These are phyloP conservation scores for Threskiornis aethiopicus DNA, from an alignment of 2,797 vertebrate genomes.

Conservation along the genomic window DNA sequence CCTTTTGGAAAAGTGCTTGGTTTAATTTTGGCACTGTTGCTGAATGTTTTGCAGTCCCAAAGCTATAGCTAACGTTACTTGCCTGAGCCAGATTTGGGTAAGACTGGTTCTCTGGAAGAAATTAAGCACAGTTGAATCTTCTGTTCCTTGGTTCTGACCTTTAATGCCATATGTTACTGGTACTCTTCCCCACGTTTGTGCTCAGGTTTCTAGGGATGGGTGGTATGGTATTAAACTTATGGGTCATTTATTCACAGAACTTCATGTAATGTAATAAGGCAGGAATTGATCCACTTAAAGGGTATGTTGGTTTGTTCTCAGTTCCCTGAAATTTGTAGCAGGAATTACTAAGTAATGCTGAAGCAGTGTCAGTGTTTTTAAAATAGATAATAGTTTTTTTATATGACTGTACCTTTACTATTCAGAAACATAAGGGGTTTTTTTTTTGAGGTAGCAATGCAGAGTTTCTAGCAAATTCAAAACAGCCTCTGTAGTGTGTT, in stretches of 20 bases:
- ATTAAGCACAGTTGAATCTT: background rate
- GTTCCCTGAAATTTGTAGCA: background rate
- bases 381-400: background rate
- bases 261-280: background rate
- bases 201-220: background rate
- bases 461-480: background rate
- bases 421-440: background rate
- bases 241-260: background rate
- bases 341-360: background rate
- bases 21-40: background rate
- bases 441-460: background rate
- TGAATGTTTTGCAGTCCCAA: background rate
- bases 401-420: background rate
- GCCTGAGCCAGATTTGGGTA: background rate
- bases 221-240: background rate
- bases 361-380: background rate
- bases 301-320: background rate
- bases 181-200: background rate
- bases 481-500: background rate
- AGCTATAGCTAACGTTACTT: background rate
- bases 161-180: background rate
- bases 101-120: background rate
- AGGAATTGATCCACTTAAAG: background rate
- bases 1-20: background rate
- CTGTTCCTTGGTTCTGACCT: background rate